Conservation (phyloP, 2,797 vertebrate genomes). For the Prunella strophiata region DNA sequence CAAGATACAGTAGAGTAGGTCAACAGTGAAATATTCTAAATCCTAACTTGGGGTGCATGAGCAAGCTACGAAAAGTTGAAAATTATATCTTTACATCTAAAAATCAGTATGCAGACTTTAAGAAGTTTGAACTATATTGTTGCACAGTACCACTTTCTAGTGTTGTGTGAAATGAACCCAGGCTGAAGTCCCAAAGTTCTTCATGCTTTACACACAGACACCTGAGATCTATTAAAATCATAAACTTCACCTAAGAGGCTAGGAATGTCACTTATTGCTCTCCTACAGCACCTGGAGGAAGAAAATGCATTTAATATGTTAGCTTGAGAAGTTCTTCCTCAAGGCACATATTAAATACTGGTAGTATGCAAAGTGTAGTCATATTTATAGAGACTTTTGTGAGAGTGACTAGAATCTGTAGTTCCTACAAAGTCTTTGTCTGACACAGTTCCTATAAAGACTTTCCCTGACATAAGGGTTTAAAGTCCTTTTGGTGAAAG, state of each 20-base stretch:
- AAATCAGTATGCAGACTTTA: background rate
- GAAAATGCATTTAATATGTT: background rate
- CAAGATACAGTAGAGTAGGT: background rate
- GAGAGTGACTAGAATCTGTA: background rate
- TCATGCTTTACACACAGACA: background rate
- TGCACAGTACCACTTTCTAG: background rate
- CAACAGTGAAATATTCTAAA: background rate
- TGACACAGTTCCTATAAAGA: background rate
- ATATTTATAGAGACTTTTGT: background rate
- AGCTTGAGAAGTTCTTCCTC: background rate
- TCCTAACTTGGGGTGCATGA: background rate
- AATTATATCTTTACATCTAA: background rate
- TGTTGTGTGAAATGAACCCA: background rate
- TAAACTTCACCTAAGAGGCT: background rate
- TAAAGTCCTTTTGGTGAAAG: background rate
- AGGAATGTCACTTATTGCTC: background rate
- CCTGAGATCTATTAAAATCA: background rate
- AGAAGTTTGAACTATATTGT: background rate
- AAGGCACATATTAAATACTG: background rate
- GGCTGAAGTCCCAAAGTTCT: background rate
- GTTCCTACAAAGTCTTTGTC: background rate
- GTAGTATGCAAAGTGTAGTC: background rate
- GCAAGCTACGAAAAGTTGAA: background rate
- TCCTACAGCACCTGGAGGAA: background rate
- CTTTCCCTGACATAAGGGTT: background rate